phyloP scores from a whole-genome alignment of 2,888 invertebrate genomes.

The Eupsilia transversa region DNA sequence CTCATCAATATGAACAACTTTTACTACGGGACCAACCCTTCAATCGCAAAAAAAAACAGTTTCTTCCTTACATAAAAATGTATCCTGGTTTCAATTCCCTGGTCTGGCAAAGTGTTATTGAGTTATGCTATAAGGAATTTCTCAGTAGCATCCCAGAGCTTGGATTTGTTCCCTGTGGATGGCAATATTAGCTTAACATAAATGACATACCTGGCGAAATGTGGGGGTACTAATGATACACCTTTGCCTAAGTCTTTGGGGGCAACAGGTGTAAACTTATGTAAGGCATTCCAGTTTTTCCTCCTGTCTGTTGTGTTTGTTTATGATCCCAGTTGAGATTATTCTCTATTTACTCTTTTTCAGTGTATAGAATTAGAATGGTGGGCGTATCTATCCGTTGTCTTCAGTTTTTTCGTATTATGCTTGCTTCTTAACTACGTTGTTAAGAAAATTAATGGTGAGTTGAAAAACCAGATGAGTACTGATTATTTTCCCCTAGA shows the following conservation, averaged over 20 bases:
- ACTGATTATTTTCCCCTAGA: background rate
- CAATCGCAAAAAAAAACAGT: background rate
- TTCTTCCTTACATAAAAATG: background rate
- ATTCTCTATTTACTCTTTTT: background rate
- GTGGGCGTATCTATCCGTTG: slow-evolving; percentile 78
- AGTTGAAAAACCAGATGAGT: slow-evolving; percentile 23
- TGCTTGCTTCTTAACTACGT: slow-evolving; percentile 77
- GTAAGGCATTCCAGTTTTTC: background rate
- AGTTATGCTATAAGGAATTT: background rate
- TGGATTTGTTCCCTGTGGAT: background rate
- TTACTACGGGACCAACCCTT: background rate
- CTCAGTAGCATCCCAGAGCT: background rate
- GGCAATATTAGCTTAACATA: background rate
- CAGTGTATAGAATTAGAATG: slow-evolving; percentile 70
- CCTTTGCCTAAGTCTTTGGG: too few species aligned
- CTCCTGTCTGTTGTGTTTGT: background rate
- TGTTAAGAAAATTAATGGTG: slow-evolving; percentile 79
- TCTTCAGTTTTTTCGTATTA: slow-evolving; percentile 69
- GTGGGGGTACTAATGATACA: background rate
- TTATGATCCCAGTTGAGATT: background rate
- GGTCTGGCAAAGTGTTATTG: background rate
- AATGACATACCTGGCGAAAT: background rate
- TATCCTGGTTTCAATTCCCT: background rate
- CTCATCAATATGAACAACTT: background rate
- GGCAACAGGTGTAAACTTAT: too few species aligned